Evolutionary conservation across 2,797 vertebrate genomes (phyloP), one percentile per base, ranked within the genome.

Genomic region (Labroides dimidiatus): DNA sequence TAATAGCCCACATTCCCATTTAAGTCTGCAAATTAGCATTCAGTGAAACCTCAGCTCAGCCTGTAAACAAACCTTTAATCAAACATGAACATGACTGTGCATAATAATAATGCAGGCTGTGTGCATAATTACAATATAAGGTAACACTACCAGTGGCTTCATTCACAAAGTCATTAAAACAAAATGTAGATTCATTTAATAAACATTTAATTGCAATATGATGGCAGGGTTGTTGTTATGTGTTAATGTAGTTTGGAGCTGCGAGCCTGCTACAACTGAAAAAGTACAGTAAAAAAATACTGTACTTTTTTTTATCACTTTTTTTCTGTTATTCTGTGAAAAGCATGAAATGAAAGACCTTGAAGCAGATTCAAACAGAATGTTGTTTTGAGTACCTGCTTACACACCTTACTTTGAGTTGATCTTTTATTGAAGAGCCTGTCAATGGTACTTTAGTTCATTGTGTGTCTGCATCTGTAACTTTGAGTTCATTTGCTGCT

Each of bases 11-110:
- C 49, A 30, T 63, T 75, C 55, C 57, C 49, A 60, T 82, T 67
- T 75, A 70, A 79, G 78, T 71, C 57, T 13, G 56, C 24, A 58
- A 83, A 78, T 82, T 87, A 84, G 66, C 73, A 80, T 77, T 61
- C 54, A 51, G 39, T 43, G 64, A 72, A 77, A 69, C 15, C n/a
- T 21, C 41, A 50, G 20, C 72, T 56, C 53, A 67, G 61, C 75
- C 60, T 54, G 77, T 64, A 75, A 85, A 79, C 66, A 87, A 87
- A 81, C 58, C 70, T 72, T 83, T 76, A 77, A 87, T 89, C 78
- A 84, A 39, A 56, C 47, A 67, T 36, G 36, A 58, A 52, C 76
- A 80, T 75, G 65, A 68, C 52, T 68, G 20, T 70, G 78, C 73
- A 84, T 80, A 56, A 41, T 80, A 68, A 88, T 66, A 57, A 30